Conservation (phyloP, 2,888 invertebrate species). For the Bombyx huttoni region DNA sequence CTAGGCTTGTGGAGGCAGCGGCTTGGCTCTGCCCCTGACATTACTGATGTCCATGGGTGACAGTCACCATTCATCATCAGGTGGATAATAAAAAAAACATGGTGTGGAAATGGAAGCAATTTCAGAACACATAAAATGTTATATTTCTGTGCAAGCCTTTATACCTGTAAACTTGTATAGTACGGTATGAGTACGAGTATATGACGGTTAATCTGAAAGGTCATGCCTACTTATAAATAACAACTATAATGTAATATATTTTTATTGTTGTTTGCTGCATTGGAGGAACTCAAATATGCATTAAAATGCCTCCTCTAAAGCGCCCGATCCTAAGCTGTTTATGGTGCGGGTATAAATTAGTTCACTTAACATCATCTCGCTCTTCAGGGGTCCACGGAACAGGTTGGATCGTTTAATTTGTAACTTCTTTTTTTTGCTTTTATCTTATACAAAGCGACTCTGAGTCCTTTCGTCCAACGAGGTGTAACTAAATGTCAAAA, state of each 20-base stretch:
- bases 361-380: constrained; percentile 58
- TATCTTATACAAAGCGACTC: constrained; percentile 58
- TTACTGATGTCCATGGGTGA: no score
- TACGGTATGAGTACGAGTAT: constrained; percentile 7
- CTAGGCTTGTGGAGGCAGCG: no score
- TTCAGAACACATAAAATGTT: no score
- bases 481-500: constrained; percentile 67
- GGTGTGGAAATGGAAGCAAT: no score
- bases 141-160: no score
- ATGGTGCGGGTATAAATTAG: constrained; percentile 68
- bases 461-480: constrained; percentile 69
- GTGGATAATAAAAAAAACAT: no score
- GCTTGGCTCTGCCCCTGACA: no score
- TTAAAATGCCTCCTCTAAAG: constrained; percentile 3
- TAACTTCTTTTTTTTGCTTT: constrained; percentile 32
- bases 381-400: constrained; percentile 66
- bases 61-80: no score
- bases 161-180: no score
- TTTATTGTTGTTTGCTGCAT: background rate
- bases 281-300: background rate
- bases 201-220: no score
- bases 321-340: constrained; percentile 46
- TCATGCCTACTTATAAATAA: no score
- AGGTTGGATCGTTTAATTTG: constrained; percentile 66
- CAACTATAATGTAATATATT: no score